These are phyloP conservation scores for Orgyia antiqua DNA, from an alignment of 2,888 invertebrate species.

Conservation along the genomic window DNA sequence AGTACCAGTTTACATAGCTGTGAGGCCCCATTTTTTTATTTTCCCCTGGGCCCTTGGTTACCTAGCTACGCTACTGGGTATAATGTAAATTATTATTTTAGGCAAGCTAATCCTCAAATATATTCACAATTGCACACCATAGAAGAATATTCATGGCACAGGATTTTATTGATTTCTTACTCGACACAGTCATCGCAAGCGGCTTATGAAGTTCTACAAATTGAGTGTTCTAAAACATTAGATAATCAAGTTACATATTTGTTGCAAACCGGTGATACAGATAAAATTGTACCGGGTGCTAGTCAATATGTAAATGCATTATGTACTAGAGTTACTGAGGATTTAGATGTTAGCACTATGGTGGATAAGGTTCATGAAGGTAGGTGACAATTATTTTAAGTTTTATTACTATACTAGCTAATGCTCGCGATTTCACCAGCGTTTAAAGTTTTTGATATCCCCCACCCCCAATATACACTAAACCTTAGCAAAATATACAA, in stretches of 20 bases:
- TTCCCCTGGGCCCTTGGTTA: too few relatives aligned
- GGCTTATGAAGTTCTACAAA: constrained; percentile 62
- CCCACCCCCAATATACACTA: too few relatives aligned
- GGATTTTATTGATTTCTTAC: constrained; percentile 60
- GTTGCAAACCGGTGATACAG: constrained; percentile 49
- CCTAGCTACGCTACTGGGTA: too few relatives aligned
- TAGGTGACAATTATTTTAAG: constrained; percentile 21
- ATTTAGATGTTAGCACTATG: constrained; percentile 59
- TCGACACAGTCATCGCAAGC: constrained; percentile 54
- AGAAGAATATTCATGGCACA: constrained; percentile 54
- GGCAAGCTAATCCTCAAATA: constrained; percentile 45
- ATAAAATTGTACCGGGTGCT: constrained; percentile 45
- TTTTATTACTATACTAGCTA: too few relatives aligned
- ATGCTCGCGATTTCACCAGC: too few relatives aligned
- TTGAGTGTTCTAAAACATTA: constrained; percentile 54
- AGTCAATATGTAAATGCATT: constrained; percentile 65
- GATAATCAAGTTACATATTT: constrained; percentile 51
- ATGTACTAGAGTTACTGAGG: constrained; percentile 53
- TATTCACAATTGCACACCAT: constrained; percentile 40
- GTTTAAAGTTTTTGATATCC: background rate
- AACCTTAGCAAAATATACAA: too few relatives aligned
- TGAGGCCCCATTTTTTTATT: too few relatives aligned
- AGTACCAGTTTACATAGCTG: too few relatives aligned
- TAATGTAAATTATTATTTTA: too few relatives aligned
- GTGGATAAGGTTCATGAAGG: constrained; percentile 71